Evolutionary conservation across 2,888 invertebrate species (phyloP).

Genomic region (Melanchra persicariae): DNA sequence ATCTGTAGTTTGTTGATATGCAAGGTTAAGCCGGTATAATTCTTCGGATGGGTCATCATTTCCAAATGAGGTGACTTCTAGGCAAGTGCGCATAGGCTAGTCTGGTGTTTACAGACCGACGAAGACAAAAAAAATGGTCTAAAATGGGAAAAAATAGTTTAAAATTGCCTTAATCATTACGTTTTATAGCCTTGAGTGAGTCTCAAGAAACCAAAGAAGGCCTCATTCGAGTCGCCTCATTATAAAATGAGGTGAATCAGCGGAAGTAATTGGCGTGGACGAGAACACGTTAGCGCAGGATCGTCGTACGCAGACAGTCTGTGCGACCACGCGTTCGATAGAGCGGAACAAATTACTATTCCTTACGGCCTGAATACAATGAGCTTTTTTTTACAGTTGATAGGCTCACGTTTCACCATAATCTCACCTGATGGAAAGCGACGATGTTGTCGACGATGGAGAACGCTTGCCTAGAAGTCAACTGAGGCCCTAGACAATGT

Average conservation of each 20-base stretch:
- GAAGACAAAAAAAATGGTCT: neutral
- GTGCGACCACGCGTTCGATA: slow-evolving; percentile 51
- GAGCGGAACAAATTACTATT: slow-evolving; percentile 48
- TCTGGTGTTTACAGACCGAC: neutral
- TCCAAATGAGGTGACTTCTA: neutral
- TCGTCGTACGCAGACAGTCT: slow-evolving; percentile 51
- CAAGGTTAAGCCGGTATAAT: neutral
- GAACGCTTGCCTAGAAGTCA: too few relatives aligned
- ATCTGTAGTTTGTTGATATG: too few relatives aligned
- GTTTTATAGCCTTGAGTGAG: neutral
- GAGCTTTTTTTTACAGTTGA: neutral
- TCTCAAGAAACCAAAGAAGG: slow-evolving; percentile 36
- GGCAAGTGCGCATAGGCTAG: neutral
- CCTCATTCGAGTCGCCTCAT: slow-evolving; percentile 55
- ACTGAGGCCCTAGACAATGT: too few relatives aligned
- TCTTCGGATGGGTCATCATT: neutral
- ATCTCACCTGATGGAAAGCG: too few relatives aligned
- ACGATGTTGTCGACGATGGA: too few relatives aligned
- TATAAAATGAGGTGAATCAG: slow-evolving; percentile 62
- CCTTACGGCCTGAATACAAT: neutral
- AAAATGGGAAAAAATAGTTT: neutral
- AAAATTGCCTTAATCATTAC: neutral
- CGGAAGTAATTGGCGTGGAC: slow-evolving; percentile 64
- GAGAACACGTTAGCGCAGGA: slow-evolving; percentile 48
- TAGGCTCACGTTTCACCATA: too few relatives aligned